These are phyloP conservation scores for Phengaris alcon DNA, from an alignment of 2,888 invertebrate genomes.

Conservation along the genomic window DNA sequence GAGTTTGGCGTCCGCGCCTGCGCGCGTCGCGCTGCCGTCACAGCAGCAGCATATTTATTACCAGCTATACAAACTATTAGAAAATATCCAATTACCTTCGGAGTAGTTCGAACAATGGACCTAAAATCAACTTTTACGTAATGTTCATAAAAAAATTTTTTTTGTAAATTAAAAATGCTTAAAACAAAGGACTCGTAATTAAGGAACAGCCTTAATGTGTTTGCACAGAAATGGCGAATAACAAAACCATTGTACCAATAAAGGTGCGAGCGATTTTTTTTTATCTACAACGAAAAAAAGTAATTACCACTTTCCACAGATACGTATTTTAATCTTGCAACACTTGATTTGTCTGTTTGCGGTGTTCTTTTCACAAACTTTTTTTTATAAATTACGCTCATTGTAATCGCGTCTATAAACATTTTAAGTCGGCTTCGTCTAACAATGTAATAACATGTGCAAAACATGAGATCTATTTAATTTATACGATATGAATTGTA, in stretches of 20 bases:
- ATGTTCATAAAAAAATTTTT: background rate
- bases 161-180: background rate
- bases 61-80: too few species aligned
- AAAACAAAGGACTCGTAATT: slow-evolving; percentile 10
- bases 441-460: background rate
- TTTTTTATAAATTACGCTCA: background rate
- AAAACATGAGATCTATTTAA: too few species aligned
- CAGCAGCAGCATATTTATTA: too few species aligned
- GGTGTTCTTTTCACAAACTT: too few species aligned
- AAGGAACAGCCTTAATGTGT: background rate
- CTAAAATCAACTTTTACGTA: background rate
- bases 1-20: too few species aligned
- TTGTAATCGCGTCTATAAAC: background rate
- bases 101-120: too few species aligned
- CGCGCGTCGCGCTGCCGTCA: too few species aligned
- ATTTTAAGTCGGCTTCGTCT: background rate
- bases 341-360: slow-evolving; percentile 12
- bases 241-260: background rate
- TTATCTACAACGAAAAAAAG: slow-evolving; percentile 1
- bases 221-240: background rate
- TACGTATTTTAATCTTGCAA: background rate
- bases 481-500: too few species aligned
- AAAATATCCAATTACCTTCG: too few species aligned
- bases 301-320: slow-evolving; percentile 23
- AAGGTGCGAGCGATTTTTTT: background rate